Conservation (phyloP, 2,113 vertebrate species). For the Hylia prasina region DNA sequence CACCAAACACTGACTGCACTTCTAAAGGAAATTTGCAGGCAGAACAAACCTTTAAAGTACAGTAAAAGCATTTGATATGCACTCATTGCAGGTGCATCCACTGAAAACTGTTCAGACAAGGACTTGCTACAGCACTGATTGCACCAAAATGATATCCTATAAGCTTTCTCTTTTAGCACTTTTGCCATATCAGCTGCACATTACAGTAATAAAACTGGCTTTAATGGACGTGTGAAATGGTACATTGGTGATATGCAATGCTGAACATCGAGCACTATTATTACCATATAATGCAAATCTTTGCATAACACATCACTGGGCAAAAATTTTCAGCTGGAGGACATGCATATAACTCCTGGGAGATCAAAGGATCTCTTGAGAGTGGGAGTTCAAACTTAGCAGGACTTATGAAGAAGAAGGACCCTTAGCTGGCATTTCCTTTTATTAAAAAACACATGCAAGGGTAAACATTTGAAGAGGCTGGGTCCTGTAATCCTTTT, state of each 20-base stretch:
- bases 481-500: background rate
- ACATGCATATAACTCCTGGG: background rate
- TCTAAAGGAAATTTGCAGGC: slow-evolving; percentile 12
- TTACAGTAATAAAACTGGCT: background rate
- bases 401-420: background rate
- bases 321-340: background rate
- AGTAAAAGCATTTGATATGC: background rate
- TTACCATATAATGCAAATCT: background rate
- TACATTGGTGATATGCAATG: background rate
- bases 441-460: background rate
- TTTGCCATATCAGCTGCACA: background rate
- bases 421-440: background rate
- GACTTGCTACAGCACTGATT: background rate
- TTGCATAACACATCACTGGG: background rate
- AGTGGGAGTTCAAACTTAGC: background rate
- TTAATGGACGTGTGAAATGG: background rate
- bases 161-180: background rate
- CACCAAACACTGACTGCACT: background rate
- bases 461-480: background rate
- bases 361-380: background rate
- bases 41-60: background rate
- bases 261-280: background rate
- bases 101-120: background rate
- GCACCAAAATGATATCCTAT: background rate
- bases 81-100: background rate